Conservation (phyloP, 2,797 vertebrate genomes). For the Dicrostonyx torquatus region DNA sequence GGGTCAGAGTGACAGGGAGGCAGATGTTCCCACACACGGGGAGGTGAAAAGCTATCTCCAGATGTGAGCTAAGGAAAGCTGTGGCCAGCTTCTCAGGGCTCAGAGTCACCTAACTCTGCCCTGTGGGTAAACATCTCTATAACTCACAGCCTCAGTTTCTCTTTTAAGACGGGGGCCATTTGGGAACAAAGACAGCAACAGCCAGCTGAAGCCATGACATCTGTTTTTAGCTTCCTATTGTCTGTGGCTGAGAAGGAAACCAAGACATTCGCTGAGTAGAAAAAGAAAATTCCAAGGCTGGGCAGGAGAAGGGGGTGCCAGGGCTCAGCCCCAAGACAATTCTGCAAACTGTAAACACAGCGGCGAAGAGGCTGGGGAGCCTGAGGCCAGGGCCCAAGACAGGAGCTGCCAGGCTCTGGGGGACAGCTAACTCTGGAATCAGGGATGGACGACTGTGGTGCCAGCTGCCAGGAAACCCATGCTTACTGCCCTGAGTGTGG, state of each 20-base stretch:
- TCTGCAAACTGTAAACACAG: slow-evolving; percentile 1
- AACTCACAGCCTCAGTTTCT: background rate
- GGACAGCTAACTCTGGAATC: slow-evolving; percentile 74
- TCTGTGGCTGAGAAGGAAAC: background rate
- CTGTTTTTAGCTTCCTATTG: background rate
- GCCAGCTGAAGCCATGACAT: background rate
- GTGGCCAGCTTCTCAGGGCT: background rate
- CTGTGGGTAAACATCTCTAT: background rate
- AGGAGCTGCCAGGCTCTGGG: slow-evolving; percentile 67
- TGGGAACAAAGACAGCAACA: background rate
- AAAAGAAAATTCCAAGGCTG: slow-evolving; percentile 47
- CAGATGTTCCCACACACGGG: background rate
- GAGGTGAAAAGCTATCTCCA: background rate
- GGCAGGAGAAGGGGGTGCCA: background rate
- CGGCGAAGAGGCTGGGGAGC: slow-evolving; percentile 25
- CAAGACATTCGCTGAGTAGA: slow-evolving; percentile 21
- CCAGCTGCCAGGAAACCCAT: slow-evolving; percentile 71
- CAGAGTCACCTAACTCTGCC: background rate
- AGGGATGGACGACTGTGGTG: slow-evolving; percentile 7
- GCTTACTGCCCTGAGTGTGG: slow-evolving; percentile 13
- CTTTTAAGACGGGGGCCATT: background rate
- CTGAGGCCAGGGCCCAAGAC: background rate
- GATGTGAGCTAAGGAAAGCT: background rate
- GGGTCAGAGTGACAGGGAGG: background rate
- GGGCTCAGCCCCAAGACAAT: background rate